Evolutionary conservation across 1,140 invertebrate genomes (phyloP).

Genomic region (Ips nitidus): DNA sequence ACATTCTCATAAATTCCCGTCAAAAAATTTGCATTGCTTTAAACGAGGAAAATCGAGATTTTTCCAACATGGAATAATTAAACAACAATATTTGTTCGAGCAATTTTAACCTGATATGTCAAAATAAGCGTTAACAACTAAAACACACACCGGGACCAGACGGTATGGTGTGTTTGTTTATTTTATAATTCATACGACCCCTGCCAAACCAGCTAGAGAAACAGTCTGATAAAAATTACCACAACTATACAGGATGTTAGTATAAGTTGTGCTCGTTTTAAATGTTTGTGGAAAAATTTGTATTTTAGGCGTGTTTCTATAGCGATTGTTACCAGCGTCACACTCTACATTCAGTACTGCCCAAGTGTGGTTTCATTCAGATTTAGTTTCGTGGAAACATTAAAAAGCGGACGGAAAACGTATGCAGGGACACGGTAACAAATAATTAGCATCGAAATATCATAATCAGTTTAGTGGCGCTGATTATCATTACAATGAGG

Average conservation of each 20-base stretch:
- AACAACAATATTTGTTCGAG: slow-evolving; percentile 6
- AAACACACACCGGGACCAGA: slow-evolving; percentile 11
- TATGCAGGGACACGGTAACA: slow-evolving; percentile 21
- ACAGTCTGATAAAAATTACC: not conserved
- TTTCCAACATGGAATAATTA: not conserved
- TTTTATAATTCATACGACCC: not conserved
- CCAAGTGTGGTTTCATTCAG: not conserved
- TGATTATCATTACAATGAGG: slow-evolving; percentile 28
- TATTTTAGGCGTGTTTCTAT: not conserved
- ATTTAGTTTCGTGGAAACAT: not conserved
- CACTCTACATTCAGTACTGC: not conserved
- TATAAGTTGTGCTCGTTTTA: not conserved
- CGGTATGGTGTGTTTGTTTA: slow-evolving; percentile 2
- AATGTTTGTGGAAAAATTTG: not conserved
- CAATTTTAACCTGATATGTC: slow-evolving; percentile 17
- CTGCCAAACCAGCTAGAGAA: not conserved
- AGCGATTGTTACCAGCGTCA: too few relatives aligned
- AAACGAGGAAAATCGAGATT: too few relatives aligned
- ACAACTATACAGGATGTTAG: not conserved
- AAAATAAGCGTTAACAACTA: slow-evolving; percentile 18
- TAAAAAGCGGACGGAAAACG: slow-evolving; percentile 3
- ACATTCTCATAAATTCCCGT: too few relatives aligned
- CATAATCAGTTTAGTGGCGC: slow-evolving; percentile 23
- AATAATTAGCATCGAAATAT: slow-evolving; percentile 26
- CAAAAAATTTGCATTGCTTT: too few relatives aligned